Base-by-base conservation (phyloP, 2,113 vertebrate species). In the Bucco capensis region DNA sequence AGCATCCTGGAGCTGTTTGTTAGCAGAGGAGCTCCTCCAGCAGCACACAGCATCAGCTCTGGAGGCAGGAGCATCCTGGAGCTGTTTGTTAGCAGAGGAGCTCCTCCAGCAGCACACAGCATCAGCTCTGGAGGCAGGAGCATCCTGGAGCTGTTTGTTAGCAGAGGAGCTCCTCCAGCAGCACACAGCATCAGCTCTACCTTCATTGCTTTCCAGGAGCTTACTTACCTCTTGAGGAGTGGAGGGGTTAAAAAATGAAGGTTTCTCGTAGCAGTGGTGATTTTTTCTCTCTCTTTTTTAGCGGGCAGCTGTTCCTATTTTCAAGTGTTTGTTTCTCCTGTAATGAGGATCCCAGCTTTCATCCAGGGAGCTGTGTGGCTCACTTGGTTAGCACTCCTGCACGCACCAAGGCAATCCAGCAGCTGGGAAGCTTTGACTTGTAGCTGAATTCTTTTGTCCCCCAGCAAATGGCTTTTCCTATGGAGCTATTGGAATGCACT, bases 401-500 rank as follows among this genome's bases (percentile, higher is more conserved):
- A 97, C 94, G 95, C 93, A 96, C 96, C 62, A 93, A 97, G 97
- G 97, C 87, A 84, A 87, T 92, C 94, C 74, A 94, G 72, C 97
- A 97, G 98, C 97, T 97, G 97, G 97, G 97, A 97, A 97, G 96
- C 93, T 95, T 98, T 95, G 96, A 97, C 97, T 98, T 97, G 96
- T 77, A 96, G 96, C 88, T 97, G 97, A 97, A 98, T 98, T 97
- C 98, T 97, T 97, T 98, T 42, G 11, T 97, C 97, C 83, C 77
- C 86, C 96, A 95, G 97, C n/a, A 95, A 97, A 97, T 97, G 97
- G 95, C 60, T 97, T 98, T n/a, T 98, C 95, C 96, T 98, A 98
- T 98, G 97, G 97, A 98, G 97, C 94, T 97, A 98, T 98, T 98
- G 98, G 98, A 98, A 98, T 97, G 97, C 96, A 97, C 97, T 97